Base-by-base conservation (phyloP, 2,113 vertebrate genomes). In the Albula glossodonta region DNA sequence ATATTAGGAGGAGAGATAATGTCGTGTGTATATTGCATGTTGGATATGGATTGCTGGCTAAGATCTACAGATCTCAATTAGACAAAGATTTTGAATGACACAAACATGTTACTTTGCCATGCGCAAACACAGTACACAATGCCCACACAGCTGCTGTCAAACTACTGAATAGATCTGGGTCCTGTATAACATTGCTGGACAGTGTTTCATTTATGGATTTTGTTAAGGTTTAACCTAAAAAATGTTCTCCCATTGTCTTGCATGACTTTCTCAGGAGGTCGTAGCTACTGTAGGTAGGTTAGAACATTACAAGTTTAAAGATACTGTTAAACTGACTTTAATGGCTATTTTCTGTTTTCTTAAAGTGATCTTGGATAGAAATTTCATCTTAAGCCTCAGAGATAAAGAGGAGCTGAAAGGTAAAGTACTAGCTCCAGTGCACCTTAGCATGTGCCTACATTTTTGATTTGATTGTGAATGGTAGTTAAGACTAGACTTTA, bases 171-270 rank as follows among this genome's bases (percentile, higher is more conserved):
- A 70, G 12, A 60, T 53, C 31, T 25, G 63, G 56, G 74, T 79
- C 78, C 82, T 49, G 25, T 8, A 19, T 56, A 56, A 84, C 79
- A 88, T 82, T 88, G 79, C 52, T 86, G 82, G 78, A 48, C 82
- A 74, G 49, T 81, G 78, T 84, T 74, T 41, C 17, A 57, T 85
- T 81, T 82, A 57, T 74, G 22, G 66, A 25, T 22, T 74, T 19
- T 74, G n/a, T 31, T 70, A 70, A n/a, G 63, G 52, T 82, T 82
- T 53, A 66, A 49, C n/a, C 22, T 60, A 60, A 70, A 70, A 70
- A 22, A 5, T 70, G 15, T 70, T 19, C 3, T 9, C 17, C 60
- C 17, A 17, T 19, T 12, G 60, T 12, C 60, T 25, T 9, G 66
- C 66, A 5, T 31, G 11, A 2, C n/a, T 70, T n/a, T 17, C 63